A percentile compares a stretch with the other conserved stretches of the same genome.
phyloP scores from a whole-genome alignment of 2,888 invertebrate genomes.

The Unio pictorum region DNA sequence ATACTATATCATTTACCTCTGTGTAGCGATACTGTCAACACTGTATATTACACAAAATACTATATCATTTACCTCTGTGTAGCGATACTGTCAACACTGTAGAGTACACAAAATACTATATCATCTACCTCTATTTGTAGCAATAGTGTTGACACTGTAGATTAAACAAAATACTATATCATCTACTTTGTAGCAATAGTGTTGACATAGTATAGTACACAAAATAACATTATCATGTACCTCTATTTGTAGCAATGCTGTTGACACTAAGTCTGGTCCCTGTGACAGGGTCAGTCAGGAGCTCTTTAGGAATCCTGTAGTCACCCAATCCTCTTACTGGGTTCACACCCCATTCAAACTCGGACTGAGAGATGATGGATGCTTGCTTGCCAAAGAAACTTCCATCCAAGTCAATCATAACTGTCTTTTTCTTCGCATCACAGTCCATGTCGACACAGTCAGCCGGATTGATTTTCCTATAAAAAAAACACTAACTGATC shows the following conservation, averaged over 20 bases:
- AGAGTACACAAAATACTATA: too few relatives aligned
- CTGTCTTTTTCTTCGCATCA: conserved; percentile 65
- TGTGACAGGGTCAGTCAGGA: conserved; percentile 45
- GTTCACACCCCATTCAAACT: conserved; percentile 34
- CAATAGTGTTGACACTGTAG: too few relatives aligned
- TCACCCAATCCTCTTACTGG: conserved; percentile 62
- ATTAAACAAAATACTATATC: too few relatives aligned
- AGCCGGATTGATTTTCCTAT: conserved; percentile 60
- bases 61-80: too few relatives aligned
- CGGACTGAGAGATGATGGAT: conserved; percentile 61
- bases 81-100: too few relatives aligned
- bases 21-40: too few relatives aligned
- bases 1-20: too few relatives aligned
- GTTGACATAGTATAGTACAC: too few relatives aligned
- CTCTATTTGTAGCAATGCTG: conserved; percentile 58
- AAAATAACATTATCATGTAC: conserved; percentile 23
- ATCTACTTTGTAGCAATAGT: too few relatives aligned
- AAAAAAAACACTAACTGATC: conserved; percentile 11
- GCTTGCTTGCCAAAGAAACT: conserved; percentile 49
- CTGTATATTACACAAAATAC: too few relatives aligned
- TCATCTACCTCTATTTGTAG: too few relatives aligned
- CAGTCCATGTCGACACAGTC: conserved; percentile 54
- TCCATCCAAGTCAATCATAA: conserved; percentile 64
- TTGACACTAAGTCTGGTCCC: conserved; percentile 43
- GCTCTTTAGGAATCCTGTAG: conserved; percentile 64